These are phyloP conservation scores for Pseudomyrmex pallidus DNA, from an alignment of 1,140 invertebrate species.

Conservation along the genomic window DNA sequence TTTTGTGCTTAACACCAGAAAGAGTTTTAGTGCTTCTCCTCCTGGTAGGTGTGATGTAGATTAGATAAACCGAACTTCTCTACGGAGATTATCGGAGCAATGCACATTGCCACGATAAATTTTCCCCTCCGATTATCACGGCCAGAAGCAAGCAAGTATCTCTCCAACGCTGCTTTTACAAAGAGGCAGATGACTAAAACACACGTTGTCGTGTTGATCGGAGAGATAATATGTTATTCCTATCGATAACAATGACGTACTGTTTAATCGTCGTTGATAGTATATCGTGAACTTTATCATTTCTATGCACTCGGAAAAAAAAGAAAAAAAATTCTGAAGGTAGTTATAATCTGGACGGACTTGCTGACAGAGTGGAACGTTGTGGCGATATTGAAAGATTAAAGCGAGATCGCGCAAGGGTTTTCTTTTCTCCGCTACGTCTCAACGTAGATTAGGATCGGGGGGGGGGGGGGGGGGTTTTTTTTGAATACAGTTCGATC, in stretches of 20 bases:
- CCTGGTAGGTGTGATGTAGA: conserved; percentile 26
- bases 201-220: background rate
- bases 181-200: background rate
- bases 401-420: conserved; percentile 16
- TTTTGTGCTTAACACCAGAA: too few relatives aligned
- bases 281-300: conserved; percentile 2
- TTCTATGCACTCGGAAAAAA: background rate
- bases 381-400: conserved; percentile 35
- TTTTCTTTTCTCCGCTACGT: conserved; percentile 26
- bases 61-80: conserved; percentile 65
- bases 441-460: conserved; percentile 13
- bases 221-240: background rate
- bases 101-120: conserved; percentile 32
- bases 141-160: background rate
- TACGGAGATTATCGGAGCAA: conserved; percentile 26
- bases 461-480: too few relatives aligned
- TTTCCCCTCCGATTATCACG: conserved; percentile 25
- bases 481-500: background rate
- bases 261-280: conserved; percentile 14
- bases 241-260: conserved; percentile 23
- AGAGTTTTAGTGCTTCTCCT: too few relatives aligned
- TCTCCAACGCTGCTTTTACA: background rate
- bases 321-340: background rate
- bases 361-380: too few relatives aligned
- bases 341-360: too few relatives aligned